Evolutionary conservation across 2,113 vertebrate genomes (phyloP), one percentile per base, ranked within the genome.

Genomic region (Chaenocephalus aceratus): DNA sequence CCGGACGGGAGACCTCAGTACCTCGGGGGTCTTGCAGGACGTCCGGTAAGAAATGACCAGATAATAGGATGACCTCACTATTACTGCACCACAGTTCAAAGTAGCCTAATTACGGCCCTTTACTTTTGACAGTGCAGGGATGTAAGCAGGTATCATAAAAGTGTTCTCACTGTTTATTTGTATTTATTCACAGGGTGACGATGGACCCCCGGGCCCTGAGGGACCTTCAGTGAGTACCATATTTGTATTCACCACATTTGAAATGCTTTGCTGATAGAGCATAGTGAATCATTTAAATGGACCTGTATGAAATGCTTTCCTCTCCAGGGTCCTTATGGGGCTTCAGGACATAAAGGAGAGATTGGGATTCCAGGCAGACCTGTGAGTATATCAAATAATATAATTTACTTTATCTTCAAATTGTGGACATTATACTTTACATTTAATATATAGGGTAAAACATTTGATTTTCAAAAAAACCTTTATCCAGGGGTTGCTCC

Each of bases 311-410:
- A 1, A 10, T 30, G 5, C n/a, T n/a, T 8, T 72, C 45, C 61
- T 49, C 30, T 68, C 11, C 69, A 99, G 98, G 98, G 98, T 54
- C 87, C 93, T 0, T 68, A 88, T 0, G 97, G 97, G 62, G 91
- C 91, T 61, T 18, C 86, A 0, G 97, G 97, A 18, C 84, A 89
- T 58, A 99, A 99, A 69, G 98, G 98, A 79, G 98, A 99, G 89
- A 97, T 99, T 0, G 98, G 98, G 75, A 93, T 99, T 70, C 98
- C 98, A 0, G 98, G 98, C 72, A 94, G 98, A 90, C 96, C 97
- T 0, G 98, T 99, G 85, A 96, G 97, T 92, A 65, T 15, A 21
- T 60, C 6, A 7, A 6, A 41, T 41, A 4, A 7, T 41, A 41
- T 41, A 0, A 30, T 30, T 30, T 30, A 30, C 30, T 30, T 30